Base-by-base conservation (phyloP, 2,888 invertebrate species). In the Cerceris ruficornis region DNA sequence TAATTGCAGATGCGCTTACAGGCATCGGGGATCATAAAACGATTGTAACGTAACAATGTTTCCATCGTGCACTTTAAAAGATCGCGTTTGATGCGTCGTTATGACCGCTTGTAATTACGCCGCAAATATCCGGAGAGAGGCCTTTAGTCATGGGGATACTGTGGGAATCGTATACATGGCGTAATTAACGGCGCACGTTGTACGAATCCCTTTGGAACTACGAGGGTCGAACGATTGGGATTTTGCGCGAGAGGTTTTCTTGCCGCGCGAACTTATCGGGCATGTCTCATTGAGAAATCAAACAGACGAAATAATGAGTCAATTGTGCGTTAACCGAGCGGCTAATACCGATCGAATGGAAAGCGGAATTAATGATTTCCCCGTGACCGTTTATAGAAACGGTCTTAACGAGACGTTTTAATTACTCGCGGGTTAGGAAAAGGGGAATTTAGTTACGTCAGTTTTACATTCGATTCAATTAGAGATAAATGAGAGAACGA, bases 1-100 rank as follows among this genome's bases (percentile, higher is more conserved):
- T 84, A 84, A 83, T 83, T 84, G 75, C 75, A 61, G 62, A 28
- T 60, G 42, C 57, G 72, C 79, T 80, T 17, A 46, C 59, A 72
- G 68, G 69, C 74, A 73, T 75, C 54, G 72, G 4, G 28, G 73
- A 80, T 82, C 81, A 77, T 72, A 72, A 74, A 74, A 55, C 69
- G 69, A 61, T 79, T 70, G 61, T 64, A n/a, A 41, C 43, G 13
- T 71, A 68, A 73, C 75, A 69, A 80, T 73, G 73, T 82, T 82
- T 75, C 76, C 73, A 79, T 79, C 75, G 65, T 76, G 42, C 4
- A 28, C 57, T 79, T 79, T 71, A 11, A 54, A 69, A 72, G 59
- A 64, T 43, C 60, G 9, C 15, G 54, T 17, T 67, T 60, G 58
- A 43, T 28, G 7, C 70, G 46, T n/a, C 64, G 67, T 64, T 75